Conservation (phyloP, 1,140 invertebrate species). For the Diachasma alloeum region DNA sequence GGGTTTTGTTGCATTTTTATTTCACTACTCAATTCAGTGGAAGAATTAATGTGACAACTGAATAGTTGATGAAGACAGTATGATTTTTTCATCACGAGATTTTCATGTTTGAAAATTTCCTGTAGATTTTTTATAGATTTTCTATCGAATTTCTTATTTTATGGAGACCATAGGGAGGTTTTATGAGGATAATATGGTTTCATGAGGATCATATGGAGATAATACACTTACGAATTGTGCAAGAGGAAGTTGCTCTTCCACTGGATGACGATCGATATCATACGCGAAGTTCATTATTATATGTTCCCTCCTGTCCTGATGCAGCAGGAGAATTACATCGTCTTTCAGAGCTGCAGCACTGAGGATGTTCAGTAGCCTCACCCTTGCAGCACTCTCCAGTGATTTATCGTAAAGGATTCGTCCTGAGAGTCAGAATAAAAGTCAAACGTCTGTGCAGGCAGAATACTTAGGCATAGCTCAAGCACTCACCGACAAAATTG, state of each 20-base stretch:
- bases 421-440: slow-evolving; percentile 56
- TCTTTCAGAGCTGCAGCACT: slow-evolving; percentile 84
- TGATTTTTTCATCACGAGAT: no score
- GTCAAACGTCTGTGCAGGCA: not conserved
- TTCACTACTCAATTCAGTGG: no score
- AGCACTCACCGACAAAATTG: slow-evolving; percentile 75
- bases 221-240: slow-evolving; percentile 78
- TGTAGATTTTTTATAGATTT: no score
- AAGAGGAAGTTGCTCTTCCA: slow-evolving; percentile 80
- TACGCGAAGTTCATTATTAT: slow-evolving; percentile 89
- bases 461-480: no score
- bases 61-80: no score
- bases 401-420: slow-evolving; percentile 73
- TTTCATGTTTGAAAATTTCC: no score
- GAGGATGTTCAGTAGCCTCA: slow-evolving; percentile 74
- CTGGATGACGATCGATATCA: slow-evolving; percentile 80
- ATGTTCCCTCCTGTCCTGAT: slow-evolving; percentile 89
- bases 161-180: no score
- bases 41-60: no score
- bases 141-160: no score
- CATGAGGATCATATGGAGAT: not conserved
- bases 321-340: slow-evolving; percentile 87
- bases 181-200: no score
- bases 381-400: slow-evolving; percentile 68
- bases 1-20: no score